Evolutionary conservation across 1,140 invertebrate genomes (phyloP).

Genomic region (Melitaea cinxia): DNA sequence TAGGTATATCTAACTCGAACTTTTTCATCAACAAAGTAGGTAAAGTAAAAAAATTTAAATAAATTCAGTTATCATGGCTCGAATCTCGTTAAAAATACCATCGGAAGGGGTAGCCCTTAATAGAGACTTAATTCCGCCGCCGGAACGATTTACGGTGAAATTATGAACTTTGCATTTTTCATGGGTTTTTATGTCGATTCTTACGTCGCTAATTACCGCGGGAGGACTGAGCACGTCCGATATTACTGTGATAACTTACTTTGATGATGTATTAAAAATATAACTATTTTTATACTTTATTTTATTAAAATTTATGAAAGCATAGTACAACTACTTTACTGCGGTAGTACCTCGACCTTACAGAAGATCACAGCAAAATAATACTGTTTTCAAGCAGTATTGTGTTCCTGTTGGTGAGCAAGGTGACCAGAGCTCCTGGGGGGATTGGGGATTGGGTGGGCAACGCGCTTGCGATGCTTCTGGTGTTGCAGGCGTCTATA

Average conservation of each 20-base stretch:
- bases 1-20: not conserved
- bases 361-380: no score
- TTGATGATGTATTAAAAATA: not conserved
- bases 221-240: slow-evolving; percentile 30
- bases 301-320: no score
- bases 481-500: no score
- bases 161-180: slow-evolving; percentile 63
- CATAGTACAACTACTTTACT: not conserved
- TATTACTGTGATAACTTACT: slow-evolving; percentile 4
- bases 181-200: slow-evolving; percentile 60
- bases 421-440: no score
- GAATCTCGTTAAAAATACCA: slow-evolving; percentile 37
- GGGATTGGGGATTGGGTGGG: no score
- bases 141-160: slow-evolving; percentile 50
- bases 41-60: slow-evolving; percentile 1
- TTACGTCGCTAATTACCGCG: slow-evolving; percentile 63
- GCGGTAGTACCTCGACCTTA: no score
- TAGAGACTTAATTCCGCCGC: slow-evolving; percentile 51
- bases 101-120: slow-evolving; percentile 53
- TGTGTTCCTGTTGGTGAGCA: no score
- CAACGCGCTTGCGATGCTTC: no score
- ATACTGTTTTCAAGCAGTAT: no score
- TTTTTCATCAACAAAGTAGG: not conserved
- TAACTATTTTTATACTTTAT: no score
- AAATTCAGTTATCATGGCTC: slow-evolving; percentile 21